Conservation (phyloP, 1,140 invertebrate genomes). For the Branchinecta lindahli region DNA sequence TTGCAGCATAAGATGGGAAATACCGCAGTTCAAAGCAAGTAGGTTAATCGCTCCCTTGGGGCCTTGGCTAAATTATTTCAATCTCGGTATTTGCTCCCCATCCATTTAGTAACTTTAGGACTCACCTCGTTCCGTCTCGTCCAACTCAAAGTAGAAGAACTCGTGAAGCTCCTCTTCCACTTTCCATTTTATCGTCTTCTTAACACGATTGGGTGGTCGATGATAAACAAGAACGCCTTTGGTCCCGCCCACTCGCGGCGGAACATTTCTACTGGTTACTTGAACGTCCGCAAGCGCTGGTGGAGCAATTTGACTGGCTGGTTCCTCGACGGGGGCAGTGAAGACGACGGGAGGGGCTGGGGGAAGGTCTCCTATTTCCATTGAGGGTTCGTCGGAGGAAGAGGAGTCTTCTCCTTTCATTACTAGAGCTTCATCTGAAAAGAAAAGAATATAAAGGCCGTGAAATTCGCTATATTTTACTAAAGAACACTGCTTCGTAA, state of each 20-base stretch:
- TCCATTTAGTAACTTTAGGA: background rate
- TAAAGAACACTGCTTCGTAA: no score
- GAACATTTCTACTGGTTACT: background rate
- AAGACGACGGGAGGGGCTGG: constrained; percentile 4
- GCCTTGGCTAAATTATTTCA: no score
- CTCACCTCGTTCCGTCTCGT: constrained; percentile 68
- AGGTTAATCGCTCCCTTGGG: no score
- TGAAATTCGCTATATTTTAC: no score
- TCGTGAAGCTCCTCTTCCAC: constrained; percentile 58
- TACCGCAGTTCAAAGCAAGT: no score
- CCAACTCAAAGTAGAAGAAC: constrained; percentile 73
- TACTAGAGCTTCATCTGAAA: background rate
- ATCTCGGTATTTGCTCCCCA: no score
- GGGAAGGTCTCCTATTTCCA: constrained; percentile 21
- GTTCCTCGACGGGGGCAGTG: no score
- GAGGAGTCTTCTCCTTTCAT: constrained; percentile 10
- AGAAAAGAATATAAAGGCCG: background rate
- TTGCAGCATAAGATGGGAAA: no score
- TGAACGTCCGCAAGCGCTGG: no score
- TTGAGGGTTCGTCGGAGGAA: constrained; percentile 17
- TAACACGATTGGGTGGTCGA: constrained; percentile 35
- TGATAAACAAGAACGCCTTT: constrained; percentile 50
- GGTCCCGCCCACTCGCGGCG: background rate
- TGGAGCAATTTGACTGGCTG: no score
- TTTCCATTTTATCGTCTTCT: constrained; percentile 68